phyloP scores from a whole-genome alignment of 2,888 invertebrate genomes.

The Thecocarcelia acutangulata region DNA sequence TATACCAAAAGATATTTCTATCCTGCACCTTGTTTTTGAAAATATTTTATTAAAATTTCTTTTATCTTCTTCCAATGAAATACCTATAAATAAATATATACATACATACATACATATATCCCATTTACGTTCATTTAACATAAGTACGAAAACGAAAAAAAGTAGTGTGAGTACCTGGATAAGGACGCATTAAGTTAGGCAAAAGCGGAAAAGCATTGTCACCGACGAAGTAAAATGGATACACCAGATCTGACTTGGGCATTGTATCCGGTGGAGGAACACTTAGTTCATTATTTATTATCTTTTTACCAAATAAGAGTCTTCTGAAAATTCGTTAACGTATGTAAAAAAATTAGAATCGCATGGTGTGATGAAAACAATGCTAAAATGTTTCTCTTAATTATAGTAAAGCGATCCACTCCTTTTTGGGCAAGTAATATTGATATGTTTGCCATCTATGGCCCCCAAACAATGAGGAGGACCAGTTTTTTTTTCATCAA shows the following conservation, averaged over 20 bases:
- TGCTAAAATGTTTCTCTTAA: constrained; percentile 48
- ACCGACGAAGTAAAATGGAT: too few relatives aligned
- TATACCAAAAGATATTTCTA: constrained; percentile 14
- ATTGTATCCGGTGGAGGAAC: too few relatives aligned
- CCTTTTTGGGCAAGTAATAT: too few relatives aligned
- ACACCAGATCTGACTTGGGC: constrained; percentile 26
- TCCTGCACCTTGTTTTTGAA: constrained; percentile 23
- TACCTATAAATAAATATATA: too few relatives aligned
- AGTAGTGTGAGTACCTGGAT: constrained; percentile 24
- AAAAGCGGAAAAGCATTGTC: constrained; percentile 40
- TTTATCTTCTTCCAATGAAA: too few relatives aligned
- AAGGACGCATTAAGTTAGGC: constrained; percentile 48
- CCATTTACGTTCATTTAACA: too few relatives aligned
- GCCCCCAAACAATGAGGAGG: too few relatives aligned
- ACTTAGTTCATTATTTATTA: too few relatives aligned
- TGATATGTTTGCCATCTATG: too few relatives aligned
- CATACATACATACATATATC: too few relatives aligned
- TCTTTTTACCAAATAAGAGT: constrained; percentile 20
- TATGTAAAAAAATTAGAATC: constrained; percentile 46
- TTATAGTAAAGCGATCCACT: constrained; percentile 45
- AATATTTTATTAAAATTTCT: constrained; percentile 3
- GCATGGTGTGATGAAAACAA: constrained; percentile 49
- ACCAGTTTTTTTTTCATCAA: too few relatives aligned
- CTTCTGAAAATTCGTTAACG: constrained; percentile 54
- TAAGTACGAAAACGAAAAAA: too few relatives aligned